Percentiles rank a stretch among this genome's conserved stretches.
phyloP scores from a whole-genome alignment of 1,140 invertebrate genomes.

The Globodera rostochiensis region DNA sequence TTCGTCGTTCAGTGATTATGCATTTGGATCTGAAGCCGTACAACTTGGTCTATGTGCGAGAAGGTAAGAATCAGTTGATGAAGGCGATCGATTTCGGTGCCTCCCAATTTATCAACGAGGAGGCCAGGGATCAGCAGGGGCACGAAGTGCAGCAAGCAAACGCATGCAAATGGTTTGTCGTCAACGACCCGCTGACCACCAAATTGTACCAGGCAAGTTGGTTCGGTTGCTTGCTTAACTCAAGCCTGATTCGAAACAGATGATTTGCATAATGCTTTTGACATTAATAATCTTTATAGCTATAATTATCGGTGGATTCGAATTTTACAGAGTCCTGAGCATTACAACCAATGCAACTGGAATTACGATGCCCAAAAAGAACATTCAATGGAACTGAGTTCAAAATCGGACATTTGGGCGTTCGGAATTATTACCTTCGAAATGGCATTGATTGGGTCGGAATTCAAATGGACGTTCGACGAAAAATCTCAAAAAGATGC shows the following conservation, averaged over 20 bases:
- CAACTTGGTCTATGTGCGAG: conserved; percentile 9
- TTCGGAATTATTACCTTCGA: conserved; percentile 1
- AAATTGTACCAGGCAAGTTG: background rate
- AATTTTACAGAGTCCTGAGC: background rate
- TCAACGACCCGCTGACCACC: conserved; percentile 13
- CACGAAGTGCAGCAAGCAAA: background rate
- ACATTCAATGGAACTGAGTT: conserved; percentile 4
- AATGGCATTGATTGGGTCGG: background rate
- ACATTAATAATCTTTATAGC: too few relatives aligned
- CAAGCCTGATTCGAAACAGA: too few relatives aligned
- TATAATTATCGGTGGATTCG: too few relatives aligned
- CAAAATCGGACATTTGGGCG: conserved; percentile 24
- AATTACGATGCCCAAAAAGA: background rate
- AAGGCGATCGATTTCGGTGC: conserved; percentile 22
- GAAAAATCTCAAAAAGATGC: background rate
- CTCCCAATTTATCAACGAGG: conserved; percentile 12
- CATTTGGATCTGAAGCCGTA: conserved; percentile 27
- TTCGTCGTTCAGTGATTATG: conserved; percentile 9
- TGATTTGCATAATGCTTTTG: too few relatives aligned
- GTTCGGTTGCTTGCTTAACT: too few relatives aligned
- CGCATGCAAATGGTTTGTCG: conserved; percentile 4
- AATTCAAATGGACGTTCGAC: background rate
- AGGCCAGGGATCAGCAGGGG: background rate
- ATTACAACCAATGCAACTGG: background rate
- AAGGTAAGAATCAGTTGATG: background rate